A percentile compares a stretch with the other conserved stretches of the same genome.
These are phyloP conservation scores for Drosophila asahinai DNA, from an alignment of 1,140 invertebrate genomes.

Conservation along the genomic window DNA sequence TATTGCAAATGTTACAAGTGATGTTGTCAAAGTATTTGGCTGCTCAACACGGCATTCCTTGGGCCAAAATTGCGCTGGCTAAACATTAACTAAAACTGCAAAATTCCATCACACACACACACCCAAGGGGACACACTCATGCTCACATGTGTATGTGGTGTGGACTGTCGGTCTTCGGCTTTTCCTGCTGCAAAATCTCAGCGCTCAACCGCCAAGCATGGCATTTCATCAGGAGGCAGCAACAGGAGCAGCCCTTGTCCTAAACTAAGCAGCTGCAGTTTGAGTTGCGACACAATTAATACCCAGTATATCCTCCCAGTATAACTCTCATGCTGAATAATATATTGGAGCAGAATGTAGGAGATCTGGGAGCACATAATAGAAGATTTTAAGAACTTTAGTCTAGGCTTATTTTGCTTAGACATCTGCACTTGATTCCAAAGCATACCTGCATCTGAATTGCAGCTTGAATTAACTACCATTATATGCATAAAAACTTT, in stretches of 20 bases:
- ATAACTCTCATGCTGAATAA: neutral
- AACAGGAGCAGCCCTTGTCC: slow-evolving; percentile 19
- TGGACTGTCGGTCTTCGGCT: slow-evolving; percentile 42
- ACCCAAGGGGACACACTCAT: slow-evolving; percentile 12
- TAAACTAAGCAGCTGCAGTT: slow-evolving; percentile 22
- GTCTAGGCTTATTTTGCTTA: no score
- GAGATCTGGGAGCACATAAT: no score
- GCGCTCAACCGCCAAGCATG: slow-evolving; percentile 76
- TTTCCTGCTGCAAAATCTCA: slow-evolving; percentile 59
- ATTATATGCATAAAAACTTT: no score
- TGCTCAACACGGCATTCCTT: slow-evolving; percentile 15
- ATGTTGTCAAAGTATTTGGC: slow-evolving; percentile 42
- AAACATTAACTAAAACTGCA: slow-evolving; percentile 67
- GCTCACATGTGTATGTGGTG: slow-evolving; percentile 15
- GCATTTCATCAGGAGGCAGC: slow-evolving; percentile 70
- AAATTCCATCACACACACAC: slow-evolving; percentile 43
- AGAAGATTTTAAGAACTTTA: no score
- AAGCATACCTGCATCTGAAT: no score
- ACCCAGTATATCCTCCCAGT: slow-evolving; percentile 13
- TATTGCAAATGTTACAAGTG: slow-evolving; percentile 6
- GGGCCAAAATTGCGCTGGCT: slow-evolving; percentile 38
- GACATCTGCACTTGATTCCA: no score
- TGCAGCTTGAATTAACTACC: no score
- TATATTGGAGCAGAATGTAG: no score
- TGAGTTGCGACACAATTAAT: neutral